phyloP scores from a whole-genome alignment of 2,888 invertebrate genomes.

The Eueremaeus valkanovi region DNA sequence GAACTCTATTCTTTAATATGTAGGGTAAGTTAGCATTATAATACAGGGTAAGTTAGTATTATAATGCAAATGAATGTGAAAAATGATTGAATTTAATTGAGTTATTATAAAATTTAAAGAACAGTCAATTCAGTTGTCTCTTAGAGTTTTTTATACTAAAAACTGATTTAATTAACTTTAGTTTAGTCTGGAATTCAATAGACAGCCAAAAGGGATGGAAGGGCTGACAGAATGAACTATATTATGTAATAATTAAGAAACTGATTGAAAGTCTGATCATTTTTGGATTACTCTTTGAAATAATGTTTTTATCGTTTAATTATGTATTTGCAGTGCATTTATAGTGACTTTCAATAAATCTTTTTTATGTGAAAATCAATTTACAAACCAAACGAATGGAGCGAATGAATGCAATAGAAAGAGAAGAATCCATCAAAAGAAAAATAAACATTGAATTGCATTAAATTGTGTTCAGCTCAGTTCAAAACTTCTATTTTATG shows the following conservation, averaged over 20 bases:
- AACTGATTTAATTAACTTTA: neutral
- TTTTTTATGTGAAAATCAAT: neutral
- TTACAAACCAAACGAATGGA: neutral
- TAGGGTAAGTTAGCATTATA: neutral
- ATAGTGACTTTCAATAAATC: neutral
- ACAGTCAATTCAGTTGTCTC: neutral
- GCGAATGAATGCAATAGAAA: neutral
- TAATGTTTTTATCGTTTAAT: neutral
- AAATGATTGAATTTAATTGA: constrained; percentile 1
- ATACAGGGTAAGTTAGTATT: neutral
- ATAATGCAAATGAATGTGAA: neutral
- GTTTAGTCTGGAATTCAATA: neutral
- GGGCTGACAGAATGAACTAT: no score
- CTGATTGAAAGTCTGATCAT: neutral
- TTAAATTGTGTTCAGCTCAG: constrained; percentile 1
- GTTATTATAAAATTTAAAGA: constrained; percentile 4
- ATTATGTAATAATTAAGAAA: neutral
- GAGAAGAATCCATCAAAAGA: constrained; percentile 24
- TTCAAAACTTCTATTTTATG: neutral
- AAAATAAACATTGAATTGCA: constrained; percentile 23
- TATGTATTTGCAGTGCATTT: neutral
- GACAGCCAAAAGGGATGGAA: neutral
- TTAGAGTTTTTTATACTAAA: neutral
- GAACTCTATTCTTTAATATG: no score
- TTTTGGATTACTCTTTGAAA: neutral